These are phyloP conservation scores for Distichodus sexfasciatus DNA, from an alignment of 2,797 vertebrate species.

Conservation along the genomic window DNA sequence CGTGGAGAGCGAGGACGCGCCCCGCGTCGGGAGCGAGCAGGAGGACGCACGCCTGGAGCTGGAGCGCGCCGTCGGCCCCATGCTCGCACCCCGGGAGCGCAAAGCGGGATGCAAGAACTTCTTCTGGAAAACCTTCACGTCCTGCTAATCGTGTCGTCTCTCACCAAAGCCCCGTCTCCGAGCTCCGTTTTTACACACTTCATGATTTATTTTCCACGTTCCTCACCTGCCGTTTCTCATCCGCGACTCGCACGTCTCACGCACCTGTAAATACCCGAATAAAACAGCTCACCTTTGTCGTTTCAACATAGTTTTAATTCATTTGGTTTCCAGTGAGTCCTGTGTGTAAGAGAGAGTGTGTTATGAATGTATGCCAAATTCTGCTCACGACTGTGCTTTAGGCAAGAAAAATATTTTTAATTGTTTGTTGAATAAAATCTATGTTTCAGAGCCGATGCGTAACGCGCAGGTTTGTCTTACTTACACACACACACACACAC, in stretches of 20 bases:
- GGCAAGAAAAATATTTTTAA: slow-evolving; percentile 78
- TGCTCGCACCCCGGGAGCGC: slow-evolving; percentile 89
- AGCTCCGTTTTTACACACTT: slow-evolving; percentile 15
- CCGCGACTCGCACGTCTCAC: too few relatives aligned
- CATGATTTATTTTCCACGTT: slow-evolving; percentile 36
- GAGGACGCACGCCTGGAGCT: slow-evolving; percentile 84
- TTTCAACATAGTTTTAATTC: slow-evolving; percentile 50
- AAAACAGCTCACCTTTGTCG: slow-evolving; percentile 67
- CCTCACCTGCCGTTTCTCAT: slow-evolving; percentile 15
- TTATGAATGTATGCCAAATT: slow-evolving; percentile 70
- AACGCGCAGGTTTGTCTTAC: slow-evolving; percentile 13
- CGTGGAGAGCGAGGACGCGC: slow-evolving; percentile 82
- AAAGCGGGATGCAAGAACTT: slow-evolving; percentile 99
- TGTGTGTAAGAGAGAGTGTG: slow-evolving; percentile 64
- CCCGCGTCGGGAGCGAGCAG: slow-evolving; percentile 78
- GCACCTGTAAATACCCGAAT: slow-evolving; percentile 77
- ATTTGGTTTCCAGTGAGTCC: slow-evolving; percentile 45
- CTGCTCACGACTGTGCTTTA: slow-evolving; percentile 68
- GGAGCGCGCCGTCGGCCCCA: slow-evolving; percentile 84
- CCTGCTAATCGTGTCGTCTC: slow-evolving; percentile 78
- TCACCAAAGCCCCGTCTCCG: slow-evolving; percentile 22
- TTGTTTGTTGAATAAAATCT: slow-evolving; percentile 86
- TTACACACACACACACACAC: background rate
- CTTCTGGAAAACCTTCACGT: slow-evolving; percentile 99
- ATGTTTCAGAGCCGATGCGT: slow-evolving; percentile 71